Conservation (phyloP, 2,113 vertebrate species). For the Sapajus apella region DNA sequence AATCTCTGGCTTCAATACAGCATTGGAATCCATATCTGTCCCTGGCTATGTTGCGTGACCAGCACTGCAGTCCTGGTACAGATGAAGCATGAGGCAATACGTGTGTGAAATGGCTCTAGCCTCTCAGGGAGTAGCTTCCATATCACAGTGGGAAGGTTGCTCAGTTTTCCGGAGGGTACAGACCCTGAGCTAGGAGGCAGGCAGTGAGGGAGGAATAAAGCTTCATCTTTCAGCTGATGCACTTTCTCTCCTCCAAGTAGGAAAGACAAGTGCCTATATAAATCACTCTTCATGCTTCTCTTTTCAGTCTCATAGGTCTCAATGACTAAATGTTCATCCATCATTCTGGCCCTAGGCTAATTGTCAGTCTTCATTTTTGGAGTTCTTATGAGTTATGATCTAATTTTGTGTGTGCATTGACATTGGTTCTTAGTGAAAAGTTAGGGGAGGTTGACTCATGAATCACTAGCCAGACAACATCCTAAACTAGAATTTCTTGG, state of each 20-base stretch:
- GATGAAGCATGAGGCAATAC: background rate
- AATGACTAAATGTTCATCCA: background rate
- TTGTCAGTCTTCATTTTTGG: background rate
- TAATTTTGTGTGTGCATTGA: background rate
- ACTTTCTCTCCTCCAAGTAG: background rate
- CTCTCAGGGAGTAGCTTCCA: background rate
- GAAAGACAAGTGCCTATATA: background rate
- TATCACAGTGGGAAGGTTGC: background rate
- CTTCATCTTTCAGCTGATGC: background rate
- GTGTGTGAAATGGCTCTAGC: background rate
- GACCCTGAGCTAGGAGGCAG: background rate
- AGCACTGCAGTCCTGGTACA: background rate
- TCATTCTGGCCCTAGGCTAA: background rate
- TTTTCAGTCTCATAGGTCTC: background rate
- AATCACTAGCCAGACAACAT: background rate
- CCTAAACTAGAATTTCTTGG: background rate
- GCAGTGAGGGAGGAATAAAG: background rate
- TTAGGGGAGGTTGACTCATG: background rate
- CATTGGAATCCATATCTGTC: background rate
- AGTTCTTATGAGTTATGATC: background rate
- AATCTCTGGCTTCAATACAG: background rate
- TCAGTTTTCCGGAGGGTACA: background rate
- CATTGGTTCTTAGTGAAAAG: background rate
- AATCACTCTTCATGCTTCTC: background rate
- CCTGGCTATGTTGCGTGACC: fast-evolving